phyloP scores from a whole-genome alignment of 2,888 invertebrate genomes.

The Synergus gifuensis region DNA sequence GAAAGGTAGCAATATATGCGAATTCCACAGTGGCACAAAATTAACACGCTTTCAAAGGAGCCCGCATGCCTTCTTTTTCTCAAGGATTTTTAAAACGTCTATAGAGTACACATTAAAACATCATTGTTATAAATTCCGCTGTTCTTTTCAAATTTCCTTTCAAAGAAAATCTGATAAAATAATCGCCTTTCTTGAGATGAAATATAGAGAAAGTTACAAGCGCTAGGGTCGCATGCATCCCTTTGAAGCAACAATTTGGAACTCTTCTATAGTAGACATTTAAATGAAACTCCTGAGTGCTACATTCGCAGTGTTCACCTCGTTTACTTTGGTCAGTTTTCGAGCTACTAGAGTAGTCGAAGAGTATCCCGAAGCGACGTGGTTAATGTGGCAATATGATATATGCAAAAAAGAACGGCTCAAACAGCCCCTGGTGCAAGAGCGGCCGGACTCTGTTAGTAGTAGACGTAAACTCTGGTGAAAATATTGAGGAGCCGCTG shows the following conservation, averaged over 20 bases:
- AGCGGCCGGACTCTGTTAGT: slow-evolving; percentile 44
- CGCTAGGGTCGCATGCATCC: too few relatives aligned
- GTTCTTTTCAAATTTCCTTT: too few relatives aligned
- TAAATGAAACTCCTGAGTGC: not conserved
- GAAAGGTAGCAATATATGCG: slow-evolving; percentile 12
- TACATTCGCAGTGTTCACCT: not conserved
- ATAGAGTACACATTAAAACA: not conserved
- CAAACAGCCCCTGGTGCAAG: slow-evolving; percentile 58
- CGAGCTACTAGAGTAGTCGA: slow-evolving; percentile 55
- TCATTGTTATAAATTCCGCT: not conserved
- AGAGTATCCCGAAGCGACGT: slow-evolving; percentile 62
- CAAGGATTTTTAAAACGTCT: not conserved
- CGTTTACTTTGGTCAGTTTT: slow-evolving; percentile 54
- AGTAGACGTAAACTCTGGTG: slow-evolving; percentile 49
- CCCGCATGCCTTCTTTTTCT: not conserved
- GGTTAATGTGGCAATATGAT: slow-evolving; percentile 72
- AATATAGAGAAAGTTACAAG: too few relatives aligned
- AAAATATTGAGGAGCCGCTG: slow-evolving; percentile 56
- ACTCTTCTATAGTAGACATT: not conserved
- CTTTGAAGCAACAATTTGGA: not conserved
- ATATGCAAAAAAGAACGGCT: slow-evolving; percentile 53
- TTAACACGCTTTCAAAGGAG: not conserved
- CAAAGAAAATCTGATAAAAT: not conserved
- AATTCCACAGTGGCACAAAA: not conserved
- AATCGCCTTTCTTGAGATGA: not conserved